These are phyloP conservation scores for Mastacembelus armatus DNA, from an alignment of 2,797 vertebrate species.

Conservation along the genomic window DNA sequence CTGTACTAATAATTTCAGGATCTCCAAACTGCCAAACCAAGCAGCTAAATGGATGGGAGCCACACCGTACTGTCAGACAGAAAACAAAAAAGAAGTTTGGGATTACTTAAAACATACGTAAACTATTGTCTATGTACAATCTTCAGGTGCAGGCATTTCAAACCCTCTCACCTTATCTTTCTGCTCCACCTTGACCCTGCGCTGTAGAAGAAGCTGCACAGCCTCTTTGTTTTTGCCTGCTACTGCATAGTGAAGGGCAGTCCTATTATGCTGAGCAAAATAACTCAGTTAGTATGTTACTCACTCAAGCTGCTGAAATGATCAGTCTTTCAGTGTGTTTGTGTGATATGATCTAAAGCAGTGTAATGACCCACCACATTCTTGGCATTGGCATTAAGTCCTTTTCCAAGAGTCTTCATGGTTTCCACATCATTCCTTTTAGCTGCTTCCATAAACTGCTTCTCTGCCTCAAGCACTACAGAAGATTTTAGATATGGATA, in stretches of 20 bases:
- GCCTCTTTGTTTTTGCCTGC: conserved; percentile 84
- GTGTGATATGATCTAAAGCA: background rate
- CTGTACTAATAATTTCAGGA: conserved; percentile 89
- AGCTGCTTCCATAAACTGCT: conserved; percentile 89
- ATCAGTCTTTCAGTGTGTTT: background rate
- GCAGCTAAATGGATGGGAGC: conserved; percentile 90
- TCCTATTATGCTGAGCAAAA: conserved; percentile 85
- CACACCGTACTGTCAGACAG: conserved; percentile 85
- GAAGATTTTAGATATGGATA: background rate
- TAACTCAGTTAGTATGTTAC: conserved; percentile 3
- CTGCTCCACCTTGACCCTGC: conserved; percentile 89
- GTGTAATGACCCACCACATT: conserved; percentile 84
- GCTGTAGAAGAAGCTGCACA: conserved; percentile 87
- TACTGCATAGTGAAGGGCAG: conserved; percentile 91
- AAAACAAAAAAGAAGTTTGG: conserved; percentile 15
- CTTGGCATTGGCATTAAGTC: conserved; percentile 88
- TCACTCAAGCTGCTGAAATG: background rate
- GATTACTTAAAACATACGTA: background rate
- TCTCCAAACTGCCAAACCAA: conserved; percentile 91
- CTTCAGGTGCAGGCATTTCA: background rate
- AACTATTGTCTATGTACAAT: background rate
- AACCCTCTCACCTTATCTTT: conserved; percentile 86
- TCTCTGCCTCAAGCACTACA: conserved; percentile 90
- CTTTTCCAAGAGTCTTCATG: conserved; percentile 86
- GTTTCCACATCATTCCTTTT: conserved; percentile 89